Percentiles rank a stretch among this genome's conserved stretches.
Evolutionary conservation across 2,888 invertebrate species (phyloP).

Genomic region (Phengaris alcon): DNA sequence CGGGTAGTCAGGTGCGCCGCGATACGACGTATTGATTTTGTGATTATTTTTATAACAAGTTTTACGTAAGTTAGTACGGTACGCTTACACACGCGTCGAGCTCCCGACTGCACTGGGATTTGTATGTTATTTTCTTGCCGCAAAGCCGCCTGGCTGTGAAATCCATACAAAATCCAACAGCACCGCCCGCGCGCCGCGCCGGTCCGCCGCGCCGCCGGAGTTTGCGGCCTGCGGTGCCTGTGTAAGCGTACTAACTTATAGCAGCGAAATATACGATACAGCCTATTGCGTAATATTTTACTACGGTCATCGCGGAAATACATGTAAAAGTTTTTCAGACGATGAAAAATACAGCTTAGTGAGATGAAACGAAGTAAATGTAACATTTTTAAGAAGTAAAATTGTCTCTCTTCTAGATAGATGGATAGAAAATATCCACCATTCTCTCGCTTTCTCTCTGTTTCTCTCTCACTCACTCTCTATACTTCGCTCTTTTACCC

Average conservation of each 20-base stretch:
- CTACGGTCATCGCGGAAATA: background rate
- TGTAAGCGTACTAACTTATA: background rate
- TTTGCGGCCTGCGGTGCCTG: too few species aligned
- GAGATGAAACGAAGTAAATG: background rate
- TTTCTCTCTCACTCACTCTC: background rate
- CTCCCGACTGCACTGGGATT: too few species aligned
- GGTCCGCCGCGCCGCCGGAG: too few species aligned
- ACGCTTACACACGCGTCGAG: too few species aligned
- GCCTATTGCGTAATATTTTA: constrained; percentile 2
- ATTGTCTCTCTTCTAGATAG: too few species aligned
- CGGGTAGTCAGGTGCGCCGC: constrained; percentile 10
- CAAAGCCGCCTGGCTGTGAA: too few species aligned
- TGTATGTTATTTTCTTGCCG: too few species aligned
- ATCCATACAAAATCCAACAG: too few species aligned
- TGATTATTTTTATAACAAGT: constrained; percentile 23
- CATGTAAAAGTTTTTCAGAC: background rate
- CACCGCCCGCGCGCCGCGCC: too few species aligned
- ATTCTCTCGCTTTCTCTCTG: background rate
- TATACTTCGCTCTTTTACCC: background rate
- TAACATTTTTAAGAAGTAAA: background rate
- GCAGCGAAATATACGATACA: background rate
- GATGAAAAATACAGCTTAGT: background rate
- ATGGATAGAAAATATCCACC: too few species aligned
- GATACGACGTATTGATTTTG: constrained; percentile 21
- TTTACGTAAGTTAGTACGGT: background rate